Conservation (phyloP, 2,113 vertebrate genomes). For the Malurus alboscapulatus region DNA sequence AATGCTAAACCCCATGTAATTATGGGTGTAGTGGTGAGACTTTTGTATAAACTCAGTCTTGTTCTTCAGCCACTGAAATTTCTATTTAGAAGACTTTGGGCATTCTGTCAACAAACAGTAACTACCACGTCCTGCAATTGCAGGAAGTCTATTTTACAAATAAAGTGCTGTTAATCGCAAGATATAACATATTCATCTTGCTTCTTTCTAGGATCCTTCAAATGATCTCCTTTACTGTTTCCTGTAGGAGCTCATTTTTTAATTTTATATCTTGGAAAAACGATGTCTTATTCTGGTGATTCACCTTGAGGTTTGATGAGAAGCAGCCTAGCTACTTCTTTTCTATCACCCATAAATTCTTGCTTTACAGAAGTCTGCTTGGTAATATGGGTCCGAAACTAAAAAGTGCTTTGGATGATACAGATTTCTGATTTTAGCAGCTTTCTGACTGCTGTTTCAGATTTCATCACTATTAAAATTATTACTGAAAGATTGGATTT, state of each 20-base stretch:
- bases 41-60: neutral
- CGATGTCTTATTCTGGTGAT: neutral
- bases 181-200: neutral
- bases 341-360: neutral
- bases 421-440: neutral
- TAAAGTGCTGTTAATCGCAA: neutral
- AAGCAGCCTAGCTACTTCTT: neutral
- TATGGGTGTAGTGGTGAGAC: neutral
- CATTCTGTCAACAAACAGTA: neutral
- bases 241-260: neutral
- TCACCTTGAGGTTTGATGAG: conserved; percentile 5
- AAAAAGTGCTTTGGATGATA: neutral
- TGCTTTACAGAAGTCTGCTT: neutral
- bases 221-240: conserved; percentile 1
- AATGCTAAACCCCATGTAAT: neutral
- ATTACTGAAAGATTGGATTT: neutral
- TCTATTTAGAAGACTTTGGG: neutral
- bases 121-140: neutral
- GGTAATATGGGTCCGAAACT: neutral
- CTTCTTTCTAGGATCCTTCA: neutral
- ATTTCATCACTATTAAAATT: neutral
- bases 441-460: neutral
- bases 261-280: neutral
- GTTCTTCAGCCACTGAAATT: neutral
- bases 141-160: neutral